A percentile compares a stretch with the other conserved stretches of the same genome.
phyloP scores from a whole-genome alignment of 2,113 vertebrate genomes.

The Isurus oxyrinchus region DNA sequence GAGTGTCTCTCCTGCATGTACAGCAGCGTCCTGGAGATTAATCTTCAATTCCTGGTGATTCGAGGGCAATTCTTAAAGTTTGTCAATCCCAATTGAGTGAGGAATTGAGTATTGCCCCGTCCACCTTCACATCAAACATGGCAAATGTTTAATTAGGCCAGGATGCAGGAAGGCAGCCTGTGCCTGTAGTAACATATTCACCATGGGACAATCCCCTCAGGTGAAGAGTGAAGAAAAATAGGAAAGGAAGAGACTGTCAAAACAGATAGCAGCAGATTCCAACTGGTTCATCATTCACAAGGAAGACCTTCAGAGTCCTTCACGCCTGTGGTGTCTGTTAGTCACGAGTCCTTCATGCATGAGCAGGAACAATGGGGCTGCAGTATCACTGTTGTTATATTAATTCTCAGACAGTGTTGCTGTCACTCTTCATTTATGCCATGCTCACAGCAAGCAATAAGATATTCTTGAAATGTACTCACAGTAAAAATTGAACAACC shows the following conservation, averaged over 20 bases:
- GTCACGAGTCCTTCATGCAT: background rate
- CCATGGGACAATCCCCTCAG: background rate
- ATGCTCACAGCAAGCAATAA: background rate
- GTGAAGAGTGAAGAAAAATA: background rate
- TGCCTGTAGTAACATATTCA: background rate
- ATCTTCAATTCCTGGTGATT: background rate
- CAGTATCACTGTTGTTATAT: background rate
- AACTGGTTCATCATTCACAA: background rate
- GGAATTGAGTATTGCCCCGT: background rate
- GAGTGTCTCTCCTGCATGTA: background rate
- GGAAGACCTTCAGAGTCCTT: background rate
- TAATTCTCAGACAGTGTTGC: background rate
- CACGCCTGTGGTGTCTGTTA: background rate
- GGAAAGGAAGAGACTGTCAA: background rate
- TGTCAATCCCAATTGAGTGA: background rate
- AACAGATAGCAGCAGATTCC: background rate
- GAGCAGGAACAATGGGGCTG: background rate
- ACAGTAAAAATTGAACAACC: background rate
- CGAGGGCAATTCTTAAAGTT: background rate
- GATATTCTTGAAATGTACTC: background rate
- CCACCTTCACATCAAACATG: background rate
- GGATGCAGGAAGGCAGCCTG: background rate
- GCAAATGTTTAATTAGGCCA: background rate
- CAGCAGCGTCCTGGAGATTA: background rate
- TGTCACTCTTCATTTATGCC: background rate